Percentiles rank a stretch among this genome's conserved stretches.
Conservation (phyloP, 2,888 invertebrate genomes). For the Mantis religiosa region DNA sequence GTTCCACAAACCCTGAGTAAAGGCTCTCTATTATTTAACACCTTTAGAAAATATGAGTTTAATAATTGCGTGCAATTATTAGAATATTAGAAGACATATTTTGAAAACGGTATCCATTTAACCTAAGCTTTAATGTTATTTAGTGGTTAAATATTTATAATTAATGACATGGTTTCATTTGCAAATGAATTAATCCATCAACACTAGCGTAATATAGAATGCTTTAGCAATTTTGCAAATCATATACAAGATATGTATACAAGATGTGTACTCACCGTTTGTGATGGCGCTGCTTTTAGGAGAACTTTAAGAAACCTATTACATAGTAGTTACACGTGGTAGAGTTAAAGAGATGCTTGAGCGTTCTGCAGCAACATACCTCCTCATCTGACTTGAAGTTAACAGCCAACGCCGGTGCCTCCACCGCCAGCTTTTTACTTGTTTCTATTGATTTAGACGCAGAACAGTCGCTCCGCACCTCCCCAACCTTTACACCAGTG, state of each 20-base stretch:
- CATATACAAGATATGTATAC: neutral
- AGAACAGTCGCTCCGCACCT: neutral
- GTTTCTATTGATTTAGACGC: slow-evolving; percentile 5
- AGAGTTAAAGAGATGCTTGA: neutral
- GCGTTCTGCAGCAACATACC: neutral
- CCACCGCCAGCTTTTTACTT: neutral
- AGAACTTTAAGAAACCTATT: neutral
- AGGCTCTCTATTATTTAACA: too few species aligned
- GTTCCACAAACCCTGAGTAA: too few species aligned
- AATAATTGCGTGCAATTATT: too few species aligned
- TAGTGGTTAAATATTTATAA: too few species aligned
- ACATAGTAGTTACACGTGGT: neutral
- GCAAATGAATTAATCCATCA: too few species aligned
- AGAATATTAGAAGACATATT: too few species aligned
- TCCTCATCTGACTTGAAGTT: neutral
- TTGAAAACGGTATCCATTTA: too few species aligned
- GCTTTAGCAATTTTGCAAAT: neutral
- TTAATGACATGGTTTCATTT: too few species aligned
- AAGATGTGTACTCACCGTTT: neutral
- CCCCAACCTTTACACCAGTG: neutral
- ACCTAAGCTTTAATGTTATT: too few species aligned
- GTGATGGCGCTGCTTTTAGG: neutral
- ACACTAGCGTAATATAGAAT: too few species aligned
- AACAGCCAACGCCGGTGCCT: neutral
- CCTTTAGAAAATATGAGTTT: too few species aligned